These are phyloP conservation scores for Andrena hattorfiana DNA, from an alignment of 2,888 invertebrate genomes.

Conservation along the genomic window DNA sequence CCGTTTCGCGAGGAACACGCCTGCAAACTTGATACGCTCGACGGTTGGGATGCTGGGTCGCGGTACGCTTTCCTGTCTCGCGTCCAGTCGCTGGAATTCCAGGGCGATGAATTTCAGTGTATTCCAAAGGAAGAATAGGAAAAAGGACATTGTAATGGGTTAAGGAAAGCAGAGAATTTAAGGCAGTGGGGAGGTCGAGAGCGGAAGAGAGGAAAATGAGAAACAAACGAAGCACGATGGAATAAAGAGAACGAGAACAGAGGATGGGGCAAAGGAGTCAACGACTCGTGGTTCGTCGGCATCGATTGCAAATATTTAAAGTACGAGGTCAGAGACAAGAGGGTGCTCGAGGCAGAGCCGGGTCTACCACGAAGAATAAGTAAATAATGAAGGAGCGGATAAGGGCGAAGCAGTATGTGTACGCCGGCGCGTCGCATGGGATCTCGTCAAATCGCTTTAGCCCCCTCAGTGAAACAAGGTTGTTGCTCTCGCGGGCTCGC, in stretches of 20 bases:
- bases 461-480: slow-evolving; percentile 15
- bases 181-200: too few species aligned
- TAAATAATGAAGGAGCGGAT: slow-evolving; percentile 57
- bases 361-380: slow-evolving; percentile 45
- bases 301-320: slow-evolving; percentile 83
- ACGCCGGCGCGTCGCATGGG: slow-evolving; percentile 32
- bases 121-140: too few species aligned
- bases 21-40: not conserved
- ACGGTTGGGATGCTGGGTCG: not conserved
- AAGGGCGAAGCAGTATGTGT: slow-evolving; percentile 39
- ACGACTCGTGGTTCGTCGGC: slow-evolving; percentile 77
- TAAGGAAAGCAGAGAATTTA: too few species aligned
- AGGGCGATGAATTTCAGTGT: not conserved
- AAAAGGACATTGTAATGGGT: too few species aligned
- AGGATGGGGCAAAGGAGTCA: slow-evolving; percentile 70
- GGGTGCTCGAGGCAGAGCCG: slow-evolving; percentile 45
- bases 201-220: not conserved
- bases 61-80: slow-evolving; percentile 23
- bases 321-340: slow-evolving; percentile 75
- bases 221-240: not conserved
- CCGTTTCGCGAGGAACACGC: slow-evolving; percentile 23
- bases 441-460: slow-evolving; percentile 56
- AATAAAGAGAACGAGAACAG: slow-evolving; percentile 6
- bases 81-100: not conserved
- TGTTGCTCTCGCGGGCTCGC: slow-evolving; percentile 1